A percentile compares a stretch with the other conserved stretches of the same genome.
These are phyloP conservation scores for Melinopterus prodromus DNA, from an alignment of 2,888 invertebrate species.

Conservation along the genomic window DNA sequence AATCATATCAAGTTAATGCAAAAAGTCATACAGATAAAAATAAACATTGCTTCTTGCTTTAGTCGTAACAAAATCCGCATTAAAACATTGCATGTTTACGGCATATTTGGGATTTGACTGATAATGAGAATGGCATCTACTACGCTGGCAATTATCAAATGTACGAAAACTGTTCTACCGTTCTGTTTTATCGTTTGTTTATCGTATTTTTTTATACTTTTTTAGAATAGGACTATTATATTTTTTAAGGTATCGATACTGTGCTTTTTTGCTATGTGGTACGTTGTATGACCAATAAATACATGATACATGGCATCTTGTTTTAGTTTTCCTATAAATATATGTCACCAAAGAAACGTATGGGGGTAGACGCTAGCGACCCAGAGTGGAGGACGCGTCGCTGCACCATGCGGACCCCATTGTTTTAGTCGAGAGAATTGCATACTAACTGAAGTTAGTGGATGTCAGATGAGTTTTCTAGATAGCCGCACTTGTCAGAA, in stretches of 20 bases:
- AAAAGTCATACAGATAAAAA: background rate
- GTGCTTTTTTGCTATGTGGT: conserved; percentile 4
- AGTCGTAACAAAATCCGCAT: background rate
- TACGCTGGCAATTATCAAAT: background rate
- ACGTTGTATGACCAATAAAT: background rate
- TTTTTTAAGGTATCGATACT: background rate
- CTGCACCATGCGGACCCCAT: too few relatives aligned
- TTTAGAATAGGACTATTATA: background rate
- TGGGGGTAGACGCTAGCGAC: too few relatives aligned
- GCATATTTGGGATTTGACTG: too few relatives aligned
- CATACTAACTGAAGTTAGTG: too few relatives aligned
- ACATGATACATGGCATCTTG: background rate
- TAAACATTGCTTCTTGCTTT: conserved; percentile 4
- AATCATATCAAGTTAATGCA: background rate
- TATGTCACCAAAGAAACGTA: too few relatives aligned
- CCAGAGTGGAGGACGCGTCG: too few relatives aligned
- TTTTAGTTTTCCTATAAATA: background rate
- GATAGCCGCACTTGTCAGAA: too few relatives aligned
- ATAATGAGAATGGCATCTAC: background rate
- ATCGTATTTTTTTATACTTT: background rate
- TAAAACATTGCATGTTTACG: too few relatives aligned
- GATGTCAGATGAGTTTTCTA: too few relatives aligned
- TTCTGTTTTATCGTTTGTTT: background rate
- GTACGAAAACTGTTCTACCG: background rate
- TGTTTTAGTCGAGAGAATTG: too few relatives aligned